Conservation (phyloP, 2,888 invertebrate species). For the Parelbella ahira region DNA sequence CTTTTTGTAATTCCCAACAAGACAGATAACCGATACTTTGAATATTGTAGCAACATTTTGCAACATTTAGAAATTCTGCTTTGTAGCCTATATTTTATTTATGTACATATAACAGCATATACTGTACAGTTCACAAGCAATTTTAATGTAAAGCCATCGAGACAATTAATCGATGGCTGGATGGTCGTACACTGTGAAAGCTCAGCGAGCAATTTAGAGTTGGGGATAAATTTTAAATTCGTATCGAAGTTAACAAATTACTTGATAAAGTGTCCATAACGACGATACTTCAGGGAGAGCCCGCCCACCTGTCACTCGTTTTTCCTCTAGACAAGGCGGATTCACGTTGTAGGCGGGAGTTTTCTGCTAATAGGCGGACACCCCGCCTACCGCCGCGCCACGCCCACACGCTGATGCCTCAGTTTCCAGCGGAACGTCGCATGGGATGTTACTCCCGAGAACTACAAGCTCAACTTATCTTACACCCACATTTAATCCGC, state of each 20-base stretch:
- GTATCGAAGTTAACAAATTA: constrained; percentile 74
- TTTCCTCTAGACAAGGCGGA: constrained; percentile 55
- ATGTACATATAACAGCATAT: no score
- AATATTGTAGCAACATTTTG: neutral
- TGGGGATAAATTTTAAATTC: constrained; percentile 62
- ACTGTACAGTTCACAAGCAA: no score
- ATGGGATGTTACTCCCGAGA: constrained; percentile 50
- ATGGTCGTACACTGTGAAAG: constrained; percentile 16
- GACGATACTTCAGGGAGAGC: constrained; percentile 62
- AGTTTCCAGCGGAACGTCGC: constrained; percentile 63
- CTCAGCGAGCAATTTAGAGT: constrained; percentile 28
- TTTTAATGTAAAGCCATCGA: no score
- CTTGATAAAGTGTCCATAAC: constrained; percentile 77
- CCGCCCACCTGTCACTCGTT: constrained; percentile 72
- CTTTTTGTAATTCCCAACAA: constrained; percentile 33
- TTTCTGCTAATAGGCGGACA: constrained; percentile 36
- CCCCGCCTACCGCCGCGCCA: constrained; percentile 56
- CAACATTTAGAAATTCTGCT: no score
- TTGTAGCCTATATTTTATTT: no score
- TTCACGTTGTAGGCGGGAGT: constrained; percentile 48
- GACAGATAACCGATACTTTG: constrained; percentile 10
- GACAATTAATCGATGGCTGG: no score
- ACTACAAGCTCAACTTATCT: neutral
- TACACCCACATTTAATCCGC: no score
- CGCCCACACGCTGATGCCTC: constrained; percentile 65